A percentile compares a stretch with the other conserved stretches of the same genome.
These are phyloP conservation scores for Grus americana DNA, from an alignment of 2,113 vertebrate genomes.

Conservation along the genomic window DNA sequence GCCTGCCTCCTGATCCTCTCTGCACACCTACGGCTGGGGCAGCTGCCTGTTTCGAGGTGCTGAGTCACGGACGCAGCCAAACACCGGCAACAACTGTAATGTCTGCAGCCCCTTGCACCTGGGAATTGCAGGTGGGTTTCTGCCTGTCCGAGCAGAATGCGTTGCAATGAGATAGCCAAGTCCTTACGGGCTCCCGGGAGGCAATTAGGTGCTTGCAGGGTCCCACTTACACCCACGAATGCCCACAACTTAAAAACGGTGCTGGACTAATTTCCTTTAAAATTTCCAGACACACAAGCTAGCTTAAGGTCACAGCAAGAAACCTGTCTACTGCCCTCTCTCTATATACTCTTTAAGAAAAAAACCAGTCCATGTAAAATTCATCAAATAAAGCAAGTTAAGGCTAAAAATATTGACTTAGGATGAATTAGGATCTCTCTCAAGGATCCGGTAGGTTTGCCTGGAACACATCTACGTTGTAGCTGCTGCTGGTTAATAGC, in stretches of 20 bases:
- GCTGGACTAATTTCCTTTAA: not conserved
- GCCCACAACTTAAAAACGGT: not conserved
- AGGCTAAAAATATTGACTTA: not conserved
- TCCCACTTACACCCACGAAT: not conserved
- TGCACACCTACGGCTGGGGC: not conserved
- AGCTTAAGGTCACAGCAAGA: not conserved
- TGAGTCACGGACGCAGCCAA: not conserved
- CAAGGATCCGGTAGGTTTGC: not conserved
- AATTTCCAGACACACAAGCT: not conserved
- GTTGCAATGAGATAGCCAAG: not conserved
- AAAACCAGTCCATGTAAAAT: fast-evolving
- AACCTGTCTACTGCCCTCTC: not conserved
- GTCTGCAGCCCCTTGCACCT: not conserved
- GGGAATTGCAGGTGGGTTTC: not conserved
- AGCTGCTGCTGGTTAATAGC: not conserved
- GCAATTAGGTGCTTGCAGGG: not conserved
- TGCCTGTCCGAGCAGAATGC: not conserved
- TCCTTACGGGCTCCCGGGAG: not conserved
- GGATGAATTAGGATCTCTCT: not conserved
- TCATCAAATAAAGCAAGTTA: not conserved
- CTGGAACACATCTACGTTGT: not conserved
- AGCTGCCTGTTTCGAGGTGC: not conserved
- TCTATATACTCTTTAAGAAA: not conserved
- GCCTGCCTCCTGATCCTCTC: not conserved
- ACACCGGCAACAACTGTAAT: not conserved